Evolutionary conservation across 2,113 vertebrate genomes (phyloP), one percentile per base, ranked within the genome.

Genomic region (Myotis lucifugus): DNA sequence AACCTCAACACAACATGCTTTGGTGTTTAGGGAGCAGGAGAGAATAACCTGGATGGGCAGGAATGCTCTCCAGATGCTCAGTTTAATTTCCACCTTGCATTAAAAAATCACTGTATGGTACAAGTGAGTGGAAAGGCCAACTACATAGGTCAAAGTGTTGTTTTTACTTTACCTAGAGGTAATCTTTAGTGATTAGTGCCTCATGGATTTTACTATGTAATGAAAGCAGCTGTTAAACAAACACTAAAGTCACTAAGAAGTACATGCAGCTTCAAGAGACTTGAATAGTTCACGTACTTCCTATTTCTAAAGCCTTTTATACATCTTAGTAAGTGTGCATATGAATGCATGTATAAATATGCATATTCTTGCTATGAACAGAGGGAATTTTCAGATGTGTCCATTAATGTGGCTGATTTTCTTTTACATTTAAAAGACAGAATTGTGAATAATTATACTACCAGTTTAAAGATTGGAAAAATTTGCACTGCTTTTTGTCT

Each of bases 1-100:
- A 97, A 90, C 29, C 27, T 83, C 73, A 95, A 66, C 50, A 88
- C n/a, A 92, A 48, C 88, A 19, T 84, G 19, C 56, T 93, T 82
- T 79, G 59, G 61, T 93, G 84, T 85, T 96, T 94, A 95, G 95
- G 50, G 77, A 84, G 93, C 96, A 91, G 85, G 81, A 94, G 81
- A 97, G 52, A 76, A 79, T 95, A 32, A n/a, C 64, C 95, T 92
- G 73, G 0, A 18, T 82, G 96, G 25, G 66, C 64, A 97, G 56
- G 93, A 97, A 97, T 97, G 85, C n/a, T 93, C 79, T 96, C 94
- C 96, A 97, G 93, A 97, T 97, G 94, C 85, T 97, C 91, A 97
- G 48, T 56, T 98, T 98, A 89, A 96, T 97, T 90, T 97, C 95
- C 90, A 97, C 61, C 77, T 87, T 95, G 23, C 19, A 87, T 79